Percentiles rank a stretch among this genome's conserved stretches.
phyloP scores from a whole-genome alignment of 2,888 invertebrate genomes.

The Catocala nupta region DNA sequence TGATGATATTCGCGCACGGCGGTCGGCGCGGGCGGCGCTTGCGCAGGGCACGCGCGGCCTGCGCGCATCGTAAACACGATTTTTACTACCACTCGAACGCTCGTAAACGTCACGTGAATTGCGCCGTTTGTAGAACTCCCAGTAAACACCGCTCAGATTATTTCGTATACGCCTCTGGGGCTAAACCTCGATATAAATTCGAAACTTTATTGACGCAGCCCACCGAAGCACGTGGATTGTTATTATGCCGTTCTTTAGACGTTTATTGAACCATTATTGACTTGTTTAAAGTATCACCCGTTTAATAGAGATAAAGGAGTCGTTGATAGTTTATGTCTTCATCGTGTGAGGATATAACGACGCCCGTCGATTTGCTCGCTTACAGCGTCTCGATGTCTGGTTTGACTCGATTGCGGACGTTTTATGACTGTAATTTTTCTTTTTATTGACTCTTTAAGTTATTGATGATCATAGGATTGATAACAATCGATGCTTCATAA shows the following conservation, averaged over 20 bases:
- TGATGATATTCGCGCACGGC: slow-evolving; percentile 64
- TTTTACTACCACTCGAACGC: slow-evolving; percentile 84
- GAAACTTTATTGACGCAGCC: slow-evolving; percentile 81
- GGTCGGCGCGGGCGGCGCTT: slow-evolving; percentile 52
- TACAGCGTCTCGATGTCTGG: slow-evolving; percentile 72
- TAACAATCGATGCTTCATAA: slow-evolving; percentile 66
- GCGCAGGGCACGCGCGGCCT: slow-evolving; percentile 72
- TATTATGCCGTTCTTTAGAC: slow-evolving; percentile 85
- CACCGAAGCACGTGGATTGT: slow-evolving; percentile 82
- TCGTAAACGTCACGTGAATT: slow-evolving; percentile 86
- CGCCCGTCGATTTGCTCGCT: slow-evolving; percentile 57
- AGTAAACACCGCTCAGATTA: slow-evolving; percentile 85
- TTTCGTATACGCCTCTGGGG: slow-evolving; percentile 86
- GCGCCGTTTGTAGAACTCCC: slow-evolving; percentile 85
- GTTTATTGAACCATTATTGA: slow-evolving; percentile 87
- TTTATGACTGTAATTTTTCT: slow-evolving; percentile 83
- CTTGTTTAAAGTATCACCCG: slow-evolving; percentile 85
- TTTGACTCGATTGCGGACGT: slow-evolving; percentile 62
- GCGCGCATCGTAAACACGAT: slow-evolving; percentile 81
- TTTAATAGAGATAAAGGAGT: slow-evolving; percentile 86
- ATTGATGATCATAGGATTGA: slow-evolving; percentile 63
- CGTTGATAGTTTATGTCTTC: slow-evolving; percentile 81
- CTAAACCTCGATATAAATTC: slow-evolving; percentile 85
- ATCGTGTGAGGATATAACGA: slow-evolving; percentile 72
- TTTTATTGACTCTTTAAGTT: slow-evolving; percentile 69